A percentile compares a stretch with the other conserved stretches of the same genome.
Evolutionary conservation across 2,888 invertebrate species (phyloP).

Genomic region (Dendrolimus houi): DNA sequence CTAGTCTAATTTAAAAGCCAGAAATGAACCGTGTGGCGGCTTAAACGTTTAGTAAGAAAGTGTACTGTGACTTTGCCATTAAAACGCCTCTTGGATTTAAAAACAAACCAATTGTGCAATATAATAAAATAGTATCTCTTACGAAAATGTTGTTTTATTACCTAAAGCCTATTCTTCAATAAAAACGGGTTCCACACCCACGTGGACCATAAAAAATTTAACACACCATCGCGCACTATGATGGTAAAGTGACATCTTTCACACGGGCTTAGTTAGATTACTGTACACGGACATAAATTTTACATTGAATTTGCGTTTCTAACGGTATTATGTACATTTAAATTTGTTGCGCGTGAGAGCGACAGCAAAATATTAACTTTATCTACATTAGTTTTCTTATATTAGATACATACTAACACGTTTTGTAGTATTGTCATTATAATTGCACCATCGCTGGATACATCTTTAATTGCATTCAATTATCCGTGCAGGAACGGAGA

Average conservation of each 20-base stretch:
- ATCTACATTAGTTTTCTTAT: not conserved
- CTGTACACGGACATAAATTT: not conserved
- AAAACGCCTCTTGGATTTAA: too few species aligned
- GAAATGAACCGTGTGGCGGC: too few species aligned
- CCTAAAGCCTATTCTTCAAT: not conserved
- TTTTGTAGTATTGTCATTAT: too few species aligned
- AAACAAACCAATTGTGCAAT: too few species aligned
- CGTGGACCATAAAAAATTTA: constrained; percentile 19
- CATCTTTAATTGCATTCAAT: too few species aligned
- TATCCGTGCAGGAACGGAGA: too few species aligned
- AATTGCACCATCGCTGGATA: too few species aligned
- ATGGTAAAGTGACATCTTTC: not conserved
- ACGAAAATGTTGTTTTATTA: constrained; percentile 4
- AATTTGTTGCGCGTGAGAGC: not conserved
- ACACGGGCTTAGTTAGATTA: not conserved
- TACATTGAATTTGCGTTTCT: not conserved
- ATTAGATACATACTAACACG: too few species aligned
- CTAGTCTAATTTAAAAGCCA: too few species aligned
- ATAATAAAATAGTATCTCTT: not conserved
- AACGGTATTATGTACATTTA: not conserved
- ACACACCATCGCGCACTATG: constrained; percentile 10
- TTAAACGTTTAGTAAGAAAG: too few species aligned
- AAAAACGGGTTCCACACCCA: constrained; percentile 14
- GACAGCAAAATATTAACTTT: not conserved
- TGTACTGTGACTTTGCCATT: too few species aligned